A percentile compares a stretch with the other conserved stretches of the same genome.
These are phyloP conservation scores for Thomomys bottae DNA, from an alignment of 2,113 vertebrate species.

Conservation along the genomic window DNA sequence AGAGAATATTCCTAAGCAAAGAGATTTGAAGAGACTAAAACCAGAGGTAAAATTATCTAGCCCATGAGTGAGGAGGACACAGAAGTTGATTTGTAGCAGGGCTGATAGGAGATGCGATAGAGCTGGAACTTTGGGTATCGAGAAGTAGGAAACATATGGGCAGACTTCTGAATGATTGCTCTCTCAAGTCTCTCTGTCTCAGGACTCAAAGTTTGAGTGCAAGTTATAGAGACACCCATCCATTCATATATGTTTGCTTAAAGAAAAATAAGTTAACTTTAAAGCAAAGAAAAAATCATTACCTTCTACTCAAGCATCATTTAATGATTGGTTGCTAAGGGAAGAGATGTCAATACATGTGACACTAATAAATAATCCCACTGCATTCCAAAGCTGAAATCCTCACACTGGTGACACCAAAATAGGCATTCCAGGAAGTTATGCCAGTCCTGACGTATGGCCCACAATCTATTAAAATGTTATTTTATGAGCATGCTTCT, in stretches of 20 bases:
- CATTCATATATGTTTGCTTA: not conserved
- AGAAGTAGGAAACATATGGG: not conserved
- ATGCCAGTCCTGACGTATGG: not conserved
- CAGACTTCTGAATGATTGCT: not conserved
- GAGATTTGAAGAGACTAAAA: not conserved
- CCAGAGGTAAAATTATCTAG: not conserved
- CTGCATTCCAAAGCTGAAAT: constrained; percentile 34
- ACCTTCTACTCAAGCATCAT: not conserved
- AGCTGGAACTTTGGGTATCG: not conserved
- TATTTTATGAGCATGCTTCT: constrained; percentile 57
- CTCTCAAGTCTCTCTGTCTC: not conserved
- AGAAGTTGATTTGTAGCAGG: not conserved
- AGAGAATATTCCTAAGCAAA: constrained; percentile 30
- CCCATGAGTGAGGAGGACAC: not conserved
- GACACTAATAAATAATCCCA: constrained; percentile 13
- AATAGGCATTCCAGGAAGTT: not conserved
- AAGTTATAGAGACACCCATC: not conserved
- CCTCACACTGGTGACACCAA: not conserved
- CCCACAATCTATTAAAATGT: constrained; percentile 26
- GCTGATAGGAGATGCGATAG: not conserved
- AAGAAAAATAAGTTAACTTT: not conserved
- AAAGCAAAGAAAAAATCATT: not conserved
- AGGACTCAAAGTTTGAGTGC: not conserved
- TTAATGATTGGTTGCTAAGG: constrained; percentile 10
- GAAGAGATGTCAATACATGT: constrained; percentile 15